These are phyloP conservation scores for Pseudocheirus occidentalis DNA, from an alignment of 2,797 vertebrate genomes.

Conservation along the genomic window DNA sequence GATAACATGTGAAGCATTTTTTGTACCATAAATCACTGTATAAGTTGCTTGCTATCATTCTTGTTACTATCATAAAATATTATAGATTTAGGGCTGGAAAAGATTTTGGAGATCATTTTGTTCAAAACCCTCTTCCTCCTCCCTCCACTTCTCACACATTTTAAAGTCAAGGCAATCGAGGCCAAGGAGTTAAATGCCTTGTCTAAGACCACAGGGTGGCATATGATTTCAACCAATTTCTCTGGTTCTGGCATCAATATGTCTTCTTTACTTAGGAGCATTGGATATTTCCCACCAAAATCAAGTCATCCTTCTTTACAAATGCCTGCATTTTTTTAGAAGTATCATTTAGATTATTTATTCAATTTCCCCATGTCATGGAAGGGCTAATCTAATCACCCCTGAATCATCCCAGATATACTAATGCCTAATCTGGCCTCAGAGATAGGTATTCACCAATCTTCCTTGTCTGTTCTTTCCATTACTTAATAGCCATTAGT, in stretches of 20 bases:
- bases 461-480: slow-evolving; percentile 20
- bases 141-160: background rate
- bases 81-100: background rate
- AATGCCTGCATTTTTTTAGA: slow-evolving; percentile 3
- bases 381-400: slow-evolving; percentile 42
- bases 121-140: background rate
- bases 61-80: background rate
- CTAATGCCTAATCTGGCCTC: slow-evolving; percentile 18
- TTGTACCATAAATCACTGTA: background rate
- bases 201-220: background rate
- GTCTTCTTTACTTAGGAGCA: background rate
- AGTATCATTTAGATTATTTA: slow-evolving; percentile 44
- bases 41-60: background rate
- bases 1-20: background rate
- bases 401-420: slow-evolving; percentile 1
- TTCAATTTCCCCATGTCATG: slow-evolving; percentile 31
- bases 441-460: background rate
- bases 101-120: background rate
- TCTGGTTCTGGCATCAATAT: background rate
- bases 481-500: background rate
- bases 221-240: background rate
- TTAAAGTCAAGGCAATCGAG: background rate
- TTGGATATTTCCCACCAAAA: slow-evolving; percentile 57
- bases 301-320: slow-evolving; percentile 19
- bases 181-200: background rate